Conservation (phyloP, 2,888 invertebrate species). For the Agrotis puta region DNA sequence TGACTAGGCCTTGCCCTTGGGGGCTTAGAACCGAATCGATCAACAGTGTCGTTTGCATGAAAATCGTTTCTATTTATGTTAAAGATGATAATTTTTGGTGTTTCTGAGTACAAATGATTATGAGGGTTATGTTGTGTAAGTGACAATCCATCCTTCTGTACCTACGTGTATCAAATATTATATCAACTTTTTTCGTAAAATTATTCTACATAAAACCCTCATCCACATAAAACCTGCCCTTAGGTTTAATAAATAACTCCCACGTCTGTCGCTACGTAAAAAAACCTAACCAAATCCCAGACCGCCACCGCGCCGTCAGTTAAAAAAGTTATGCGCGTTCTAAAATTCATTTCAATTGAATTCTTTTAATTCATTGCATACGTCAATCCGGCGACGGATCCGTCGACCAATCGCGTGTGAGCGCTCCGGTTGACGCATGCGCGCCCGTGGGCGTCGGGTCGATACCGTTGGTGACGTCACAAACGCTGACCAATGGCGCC, state of each 20-base stretch:
- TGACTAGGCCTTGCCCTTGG: constrained; percentile 67
- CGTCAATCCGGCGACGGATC: constrained; percentile 72
- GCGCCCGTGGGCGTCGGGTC: constrained; percentile 86
- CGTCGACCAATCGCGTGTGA: constrained; percentile 78
- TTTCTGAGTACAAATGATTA: not conserved
- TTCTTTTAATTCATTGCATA: constrained; percentile 74
- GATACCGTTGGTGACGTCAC: constrained; percentile 87
- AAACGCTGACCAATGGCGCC: constrained; percentile 85
- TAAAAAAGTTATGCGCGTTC: constrained; percentile 50
- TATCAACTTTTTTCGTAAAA: not conserved
- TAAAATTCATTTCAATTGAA: constrained; percentile 64
- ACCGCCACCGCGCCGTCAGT: constrained; percentile 8
- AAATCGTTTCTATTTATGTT: constrained; percentile 34
- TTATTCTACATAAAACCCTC: not conserved
- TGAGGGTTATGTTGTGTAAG: not conserved
- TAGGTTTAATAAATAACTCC: constrained; percentile 9
- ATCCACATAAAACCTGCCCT: not conserved
- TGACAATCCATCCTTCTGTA: not conserved
- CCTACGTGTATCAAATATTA: not conserved
- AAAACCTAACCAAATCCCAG: constrained; percentile 26
- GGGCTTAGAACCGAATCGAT: constrained; percentile 59
- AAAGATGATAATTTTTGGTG: constrained; percentile 8
- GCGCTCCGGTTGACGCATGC: constrained; percentile 80
- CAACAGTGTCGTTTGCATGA: constrained; percentile 50
- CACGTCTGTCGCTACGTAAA: not conserved